Conservation (phyloP, 2,113 vertebrate species). For the Thunnus thynnus region DNA sequence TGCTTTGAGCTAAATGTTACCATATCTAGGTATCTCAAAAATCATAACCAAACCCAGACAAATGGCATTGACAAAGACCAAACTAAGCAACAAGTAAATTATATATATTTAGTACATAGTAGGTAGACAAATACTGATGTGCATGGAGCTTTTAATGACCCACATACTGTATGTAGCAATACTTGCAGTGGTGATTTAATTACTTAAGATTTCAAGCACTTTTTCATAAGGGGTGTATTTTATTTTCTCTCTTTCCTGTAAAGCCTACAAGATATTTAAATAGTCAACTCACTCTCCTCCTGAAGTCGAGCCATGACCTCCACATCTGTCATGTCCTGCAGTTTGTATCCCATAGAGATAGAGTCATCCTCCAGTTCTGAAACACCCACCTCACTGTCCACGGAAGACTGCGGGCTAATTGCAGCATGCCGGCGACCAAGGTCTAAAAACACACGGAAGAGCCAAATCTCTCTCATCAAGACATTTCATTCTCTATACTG, state of each 20-base stretch:
- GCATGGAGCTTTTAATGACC: no score
- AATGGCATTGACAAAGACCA: not conserved
- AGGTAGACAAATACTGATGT: no score
- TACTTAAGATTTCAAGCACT: not conserved
- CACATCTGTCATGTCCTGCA: constrained; percentile 98
- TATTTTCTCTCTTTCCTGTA: not conserved
- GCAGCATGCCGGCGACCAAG: constrained; percentile 87
- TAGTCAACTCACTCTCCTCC: constrained; percentile 93
- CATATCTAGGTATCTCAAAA: no score
- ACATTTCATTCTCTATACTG: not conserved
- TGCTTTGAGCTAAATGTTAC: no score
- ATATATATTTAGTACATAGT: not conserved
- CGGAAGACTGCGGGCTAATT: constrained; percentile 95
- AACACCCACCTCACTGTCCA: constrained; percentile 94
- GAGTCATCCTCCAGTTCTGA: constrained; percentile 94
- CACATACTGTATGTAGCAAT: not conserved
- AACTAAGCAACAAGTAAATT: not conserved
- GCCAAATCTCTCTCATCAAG: not conserved
- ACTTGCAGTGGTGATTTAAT: not conserved
- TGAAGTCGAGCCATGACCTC: constrained; percentile 99
- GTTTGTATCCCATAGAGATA: constrained; percentile 96
- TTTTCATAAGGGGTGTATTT: not conserved
- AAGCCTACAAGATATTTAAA: not conserved
- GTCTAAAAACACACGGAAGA: constrained; percentile 77
- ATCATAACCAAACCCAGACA: not conserved